These are phyloP conservation scores for Pithys albifrons DNA, from an alignment of 2,113 vertebrate species.

Conservation along the genomic window DNA sequence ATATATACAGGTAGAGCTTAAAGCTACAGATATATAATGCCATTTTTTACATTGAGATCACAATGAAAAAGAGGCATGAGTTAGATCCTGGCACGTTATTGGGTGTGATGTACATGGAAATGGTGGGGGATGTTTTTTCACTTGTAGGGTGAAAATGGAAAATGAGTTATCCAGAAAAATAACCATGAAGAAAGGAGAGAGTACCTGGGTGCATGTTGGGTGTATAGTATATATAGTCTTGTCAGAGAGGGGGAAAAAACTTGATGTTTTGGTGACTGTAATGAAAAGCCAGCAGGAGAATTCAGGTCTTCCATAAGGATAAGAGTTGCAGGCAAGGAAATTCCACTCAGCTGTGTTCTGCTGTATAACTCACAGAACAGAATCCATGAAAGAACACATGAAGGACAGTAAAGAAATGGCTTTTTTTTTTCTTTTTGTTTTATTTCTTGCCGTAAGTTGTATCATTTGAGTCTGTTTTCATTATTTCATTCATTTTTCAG, in stretches of 20 bases:
- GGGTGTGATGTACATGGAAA: neutral
- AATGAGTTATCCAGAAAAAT: neutral
- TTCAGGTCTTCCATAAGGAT: neutral
- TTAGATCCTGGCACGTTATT: neutral
- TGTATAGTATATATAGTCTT: neutral
- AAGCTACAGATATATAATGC: neutral
- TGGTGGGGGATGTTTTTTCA: neutral
- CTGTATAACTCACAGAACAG: neutral
- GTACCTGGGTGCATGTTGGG: neutral
- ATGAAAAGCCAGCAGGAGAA: neutral
- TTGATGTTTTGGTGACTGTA: neutral
- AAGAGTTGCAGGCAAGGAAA: neutral
- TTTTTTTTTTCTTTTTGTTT: neutral
- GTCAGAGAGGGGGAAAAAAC: neutral
- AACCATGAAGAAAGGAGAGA: neutral
- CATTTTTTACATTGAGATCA: neutral
- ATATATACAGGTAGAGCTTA: neutral
- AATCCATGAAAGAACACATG: neutral
- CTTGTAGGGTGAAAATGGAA: rapidly evolving
- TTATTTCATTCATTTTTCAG: neutral
- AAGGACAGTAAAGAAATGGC: neutral
- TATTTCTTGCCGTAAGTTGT: neutral
- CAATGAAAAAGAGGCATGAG: neutral
- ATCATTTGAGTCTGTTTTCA: neutral
- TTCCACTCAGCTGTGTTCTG: neutral